Evolutionary conservation across 2,113 vertebrate species (phyloP).

Genomic region (Rhinichthys klamathensis): DNA sequence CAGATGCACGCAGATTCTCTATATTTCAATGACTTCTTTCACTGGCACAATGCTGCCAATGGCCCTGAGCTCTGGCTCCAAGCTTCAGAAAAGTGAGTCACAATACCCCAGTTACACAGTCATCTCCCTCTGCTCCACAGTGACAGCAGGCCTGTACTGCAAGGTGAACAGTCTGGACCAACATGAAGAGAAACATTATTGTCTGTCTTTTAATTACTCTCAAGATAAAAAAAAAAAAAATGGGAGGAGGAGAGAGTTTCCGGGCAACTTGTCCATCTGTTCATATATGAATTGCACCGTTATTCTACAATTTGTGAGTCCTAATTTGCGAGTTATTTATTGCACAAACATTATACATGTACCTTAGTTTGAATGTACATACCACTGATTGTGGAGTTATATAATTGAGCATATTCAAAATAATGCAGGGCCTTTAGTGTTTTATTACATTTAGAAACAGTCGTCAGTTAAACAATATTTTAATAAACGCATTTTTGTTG

Average conservation of each 20-base stretch:
- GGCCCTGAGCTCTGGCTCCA: slow-evolving; percentile 59
- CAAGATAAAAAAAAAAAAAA: slow-evolving; percentile 22
- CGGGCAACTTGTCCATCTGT: slow-evolving; percentile 45
- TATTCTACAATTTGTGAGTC: slow-evolving; percentile 7
- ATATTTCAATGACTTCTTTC: slow-evolving; percentile 47
- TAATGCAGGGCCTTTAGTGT: neutral
- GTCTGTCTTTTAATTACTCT: slow-evolving; percentile 45
- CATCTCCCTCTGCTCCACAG: slow-evolving; percentile 51
- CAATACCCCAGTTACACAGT: slow-evolving; percentile 51
- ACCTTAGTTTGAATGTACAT: neutral
- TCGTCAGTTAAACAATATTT: neutral
- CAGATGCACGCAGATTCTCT: slow-evolving; percentile 53
- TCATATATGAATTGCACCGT: neutral
- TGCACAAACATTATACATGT: neutral
- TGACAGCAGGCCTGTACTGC: slow-evolving; percentile 46
- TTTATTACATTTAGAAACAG: neutral
- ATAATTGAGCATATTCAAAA: neutral
- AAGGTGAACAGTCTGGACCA: slow-evolving; percentile 58
- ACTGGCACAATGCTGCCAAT: slow-evolving; percentile 56
- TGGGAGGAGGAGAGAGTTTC: slow-evolving; percentile 23
- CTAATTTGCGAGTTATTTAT: neutral
- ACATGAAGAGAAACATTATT: slow-evolving; percentile 31
- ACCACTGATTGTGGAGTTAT: neutral
- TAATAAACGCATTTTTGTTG: too few species aligned
- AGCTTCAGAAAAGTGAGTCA: slow-evolving; percentile 67